Percentiles rank a stretch among this genome's conserved stretches.
phyloP scores from a whole-genome alignment of 2,888 invertebrate species.

The Dysmachus trigonus region DNA sequence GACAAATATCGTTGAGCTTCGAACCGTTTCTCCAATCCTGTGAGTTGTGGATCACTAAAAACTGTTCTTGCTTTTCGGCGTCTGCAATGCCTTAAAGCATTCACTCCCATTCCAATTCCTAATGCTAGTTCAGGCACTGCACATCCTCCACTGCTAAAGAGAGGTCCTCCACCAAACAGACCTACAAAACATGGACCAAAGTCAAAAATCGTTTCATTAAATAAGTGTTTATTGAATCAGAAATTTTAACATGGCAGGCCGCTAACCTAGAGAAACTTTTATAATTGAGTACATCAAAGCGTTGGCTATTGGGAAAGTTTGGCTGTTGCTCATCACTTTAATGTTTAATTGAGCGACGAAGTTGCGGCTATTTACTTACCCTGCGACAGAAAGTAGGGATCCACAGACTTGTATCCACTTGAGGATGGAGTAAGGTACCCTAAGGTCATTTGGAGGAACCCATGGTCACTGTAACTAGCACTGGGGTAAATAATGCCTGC shows the following conservation, averaged over 20 bases:
- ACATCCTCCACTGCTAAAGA: conserved; percentile 60
- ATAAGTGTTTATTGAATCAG: neutral
- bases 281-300: neutral
- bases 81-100: conserved; percentile 90
- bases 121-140: conserved; percentile 63
- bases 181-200: conserved; percentile 55
- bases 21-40: conserved; percentile 92
- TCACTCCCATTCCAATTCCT: conserved; percentile 64
- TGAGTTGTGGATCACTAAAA: conserved; percentile 82
- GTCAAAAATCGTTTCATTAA: neutral
- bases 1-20: conserved; percentile 94
- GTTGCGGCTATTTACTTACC: conserved; percentile 63
- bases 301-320: neutral
- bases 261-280: conserved; percentile 1
- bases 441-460: conserved; percentile 75
- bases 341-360: neutral
- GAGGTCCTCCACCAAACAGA: conserved; percentile 62
- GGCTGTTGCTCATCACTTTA: neutral
- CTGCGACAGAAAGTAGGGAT: conserved; percentile 78
- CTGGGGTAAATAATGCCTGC: conserved; percentile 61
- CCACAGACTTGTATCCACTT: conserved; percentile 75
- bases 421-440: conserved; percentile 72
- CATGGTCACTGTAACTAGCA: conserved; percentile 64
- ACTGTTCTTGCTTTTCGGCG: conserved; percentile 96
- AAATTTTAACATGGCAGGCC: neutral